Base-by-base conservation (phyloP, 2,797 vertebrate species). In the Lepilemur septentrionalis region DNA sequence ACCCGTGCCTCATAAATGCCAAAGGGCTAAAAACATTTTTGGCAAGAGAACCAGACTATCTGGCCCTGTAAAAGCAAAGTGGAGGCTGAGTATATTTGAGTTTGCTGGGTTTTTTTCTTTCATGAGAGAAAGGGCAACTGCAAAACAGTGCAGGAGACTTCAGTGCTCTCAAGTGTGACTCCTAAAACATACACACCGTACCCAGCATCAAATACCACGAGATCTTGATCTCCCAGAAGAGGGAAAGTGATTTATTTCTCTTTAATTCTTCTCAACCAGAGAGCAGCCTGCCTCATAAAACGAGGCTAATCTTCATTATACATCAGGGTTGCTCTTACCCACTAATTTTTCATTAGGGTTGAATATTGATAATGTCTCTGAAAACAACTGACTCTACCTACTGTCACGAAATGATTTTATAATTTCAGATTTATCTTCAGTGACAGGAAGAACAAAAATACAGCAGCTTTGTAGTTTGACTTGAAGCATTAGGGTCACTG, bases 1-100 rank as follows among this genome's bases (percentile, higher is more conserved):
- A 84, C 90, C 89, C 61, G 14, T 22, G 48, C 85, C 81, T 94
- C 81, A 2, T 46, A 88, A 95, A 95, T 83, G 85, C 93, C 70
- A 12, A 78, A 52, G 78, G 89, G n/a, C 69, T 97, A 83, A 96
- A 93, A 96, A 94, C 13, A 13, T 83, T 94, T 93, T 90, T 91
- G 95, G 94, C 96, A 85, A 25, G 43, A 94, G 61, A 94, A 22
- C 63, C 91, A 97, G 96, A 96, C 97, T 55, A 46, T 48, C 96
- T 89, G 97, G 89, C 96, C 95, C 94, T 94, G 91, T 32, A 38
- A 48, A 55, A 92, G 52, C 88, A 86, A 59, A 11, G 38, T 59
- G 82, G 38, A n/a, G 75, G 22, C 32, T 23, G 70, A 90, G 67
- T 35, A 46, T 20, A 89, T 75, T 23, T 35, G 61, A 79, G 67